These are phyloP conservation scores for Hofmannophila pseudospretella DNA, from an alignment of 2,888 invertebrate species.

Conservation along the genomic window DNA sequence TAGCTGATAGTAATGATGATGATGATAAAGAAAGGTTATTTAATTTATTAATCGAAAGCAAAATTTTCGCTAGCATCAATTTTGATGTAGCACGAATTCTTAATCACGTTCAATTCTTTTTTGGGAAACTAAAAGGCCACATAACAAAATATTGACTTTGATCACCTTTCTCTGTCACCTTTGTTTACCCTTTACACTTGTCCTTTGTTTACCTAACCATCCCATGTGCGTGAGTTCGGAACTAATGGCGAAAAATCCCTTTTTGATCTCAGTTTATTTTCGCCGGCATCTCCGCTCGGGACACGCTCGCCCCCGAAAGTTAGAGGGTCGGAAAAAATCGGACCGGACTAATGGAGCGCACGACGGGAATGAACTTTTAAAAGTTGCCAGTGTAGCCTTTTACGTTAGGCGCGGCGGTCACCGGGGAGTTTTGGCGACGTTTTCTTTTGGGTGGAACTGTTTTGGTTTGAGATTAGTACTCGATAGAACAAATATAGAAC, in stretches of 20 bases:
- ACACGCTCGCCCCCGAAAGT: conserved; percentile 35
- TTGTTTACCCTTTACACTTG: too few relatives aligned
- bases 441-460: conserved; percentile 6
- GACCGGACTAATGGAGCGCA: conserved; percentile 62
- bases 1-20: too few relatives aligned
- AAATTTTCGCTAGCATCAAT: too few relatives aligned
- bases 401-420: conserved; percentile 14
- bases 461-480: too few relatives aligned
- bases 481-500: too few relatives aligned
- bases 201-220: neutral
- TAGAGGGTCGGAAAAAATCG: conserved; percentile 52
- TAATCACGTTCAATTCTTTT: too few relatives aligned
- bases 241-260: conserved; percentile 42
- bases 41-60: too few relatives aligned
- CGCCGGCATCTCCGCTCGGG: conserved; percentile 30
- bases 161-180: too few relatives aligned
- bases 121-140: too few relatives aligned
- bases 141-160: too few relatives aligned
- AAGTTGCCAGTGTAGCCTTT: conserved; percentile 36
- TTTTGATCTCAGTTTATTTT: conserved; percentile 53
- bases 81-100: too few relatives aligned
- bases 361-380: conserved; percentile 53
- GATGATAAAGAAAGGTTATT: too few relatives aligned
- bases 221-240: conserved; percentile 11
- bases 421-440: conserved; percentile 5